A percentile compares a stretch with the other conserved stretches of the same genome.
Conservation (phyloP, 2,888 invertebrate genomes). For the Tachina grossa region DNA sequence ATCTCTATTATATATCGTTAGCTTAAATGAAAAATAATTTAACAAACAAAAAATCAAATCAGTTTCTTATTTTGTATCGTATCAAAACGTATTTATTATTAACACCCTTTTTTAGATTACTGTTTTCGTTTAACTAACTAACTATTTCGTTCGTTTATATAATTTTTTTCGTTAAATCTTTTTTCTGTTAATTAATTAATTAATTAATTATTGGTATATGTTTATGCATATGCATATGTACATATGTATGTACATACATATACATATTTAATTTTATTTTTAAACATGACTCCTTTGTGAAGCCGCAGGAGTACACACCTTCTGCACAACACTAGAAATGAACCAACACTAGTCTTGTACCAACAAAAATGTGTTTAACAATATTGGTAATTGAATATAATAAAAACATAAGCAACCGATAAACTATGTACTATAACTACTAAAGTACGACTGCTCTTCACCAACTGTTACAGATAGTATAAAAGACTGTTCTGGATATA, state of each 20-base stretch:
- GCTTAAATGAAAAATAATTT: too few species aligned
- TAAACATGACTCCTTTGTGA: conserved; percentile 9
- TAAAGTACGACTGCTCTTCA: conserved; percentile 52
- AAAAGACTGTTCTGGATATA: conserved; percentile 13
- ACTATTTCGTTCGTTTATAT: not conserved
- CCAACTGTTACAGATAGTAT: conserved; percentile 24
- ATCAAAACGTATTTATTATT: too few species aligned
- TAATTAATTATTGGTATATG: too few species aligned
- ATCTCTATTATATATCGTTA: too few species aligned
- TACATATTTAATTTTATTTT: conserved; percentile 13
- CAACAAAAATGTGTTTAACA: conserved; percentile 45
- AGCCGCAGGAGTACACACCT: conserved; percentile 58
- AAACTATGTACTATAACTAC: conserved; percentile 44
- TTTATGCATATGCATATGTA: too few species aligned
- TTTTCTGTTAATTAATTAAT: too few species aligned
- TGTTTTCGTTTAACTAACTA: not conserved
- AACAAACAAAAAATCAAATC: too few species aligned
- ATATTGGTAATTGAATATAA: conserved; percentile 54
- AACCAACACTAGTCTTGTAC: conserved; percentile 35
- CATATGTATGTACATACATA: not conserved
- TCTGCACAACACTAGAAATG: conserved; percentile 51
- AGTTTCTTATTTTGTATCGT: too few species aligned
- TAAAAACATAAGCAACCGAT: conserved; percentile 43
- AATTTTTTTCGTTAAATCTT: too few species aligned
- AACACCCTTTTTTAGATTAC: too few species aligned